Conservation (phyloP, 2,888 invertebrate genomes). For the Raillietiella orientalis region DNA sequence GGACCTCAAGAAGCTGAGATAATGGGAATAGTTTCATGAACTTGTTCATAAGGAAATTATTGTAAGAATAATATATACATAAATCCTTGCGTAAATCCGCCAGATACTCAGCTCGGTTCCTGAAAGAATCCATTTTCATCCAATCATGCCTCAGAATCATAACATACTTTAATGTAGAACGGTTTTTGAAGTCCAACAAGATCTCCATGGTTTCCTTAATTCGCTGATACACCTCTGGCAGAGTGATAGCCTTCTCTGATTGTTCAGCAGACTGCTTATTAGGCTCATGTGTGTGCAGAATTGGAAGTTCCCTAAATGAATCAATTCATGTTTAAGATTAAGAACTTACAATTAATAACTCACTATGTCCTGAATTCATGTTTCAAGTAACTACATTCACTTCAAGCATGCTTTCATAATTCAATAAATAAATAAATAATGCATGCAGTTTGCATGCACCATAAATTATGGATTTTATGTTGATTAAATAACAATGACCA, state of each 20-base stretch:
- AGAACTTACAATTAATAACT: too few relatives aligned
- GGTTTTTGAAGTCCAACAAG: slow-evolving; percentile 40
- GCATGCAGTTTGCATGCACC: too few relatives aligned
- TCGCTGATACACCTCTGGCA: slow-evolving; percentile 56
- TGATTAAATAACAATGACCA: too few relatives aligned
- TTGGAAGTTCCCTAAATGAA: slow-evolving; percentile 1
- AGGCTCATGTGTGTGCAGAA: background rate
- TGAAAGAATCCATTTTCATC: slow-evolving; percentile 15
- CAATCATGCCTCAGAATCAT: too few relatives aligned
- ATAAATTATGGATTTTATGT: too few relatives aligned
- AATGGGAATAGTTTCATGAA: slow-evolving; percentile 64
- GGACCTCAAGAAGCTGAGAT: slow-evolving; percentile 56
- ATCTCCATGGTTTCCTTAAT: slow-evolving; percentile 51
- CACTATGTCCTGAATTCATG: too few relatives aligned
- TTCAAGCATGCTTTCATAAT: too few relatives aligned
- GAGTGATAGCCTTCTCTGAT: slow-evolving; percentile 12
- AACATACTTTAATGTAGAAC: too few relatives aligned
- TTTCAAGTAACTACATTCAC: too few relatives aligned
- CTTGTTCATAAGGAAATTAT: slow-evolving; percentile 71
- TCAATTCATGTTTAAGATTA: background rate
- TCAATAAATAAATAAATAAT: too few relatives aligned
- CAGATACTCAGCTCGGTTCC: slow-evolving; percentile 46
- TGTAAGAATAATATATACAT: slow-evolving; percentile 83
- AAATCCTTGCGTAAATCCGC: slow-evolving; percentile 47
- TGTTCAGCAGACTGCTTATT: slow-evolving; percentile 1